These are phyloP conservation scores for Nesoenas mayeri DNA, from an alignment of 2,113 vertebrate species.

Conservation along the genomic window DNA sequence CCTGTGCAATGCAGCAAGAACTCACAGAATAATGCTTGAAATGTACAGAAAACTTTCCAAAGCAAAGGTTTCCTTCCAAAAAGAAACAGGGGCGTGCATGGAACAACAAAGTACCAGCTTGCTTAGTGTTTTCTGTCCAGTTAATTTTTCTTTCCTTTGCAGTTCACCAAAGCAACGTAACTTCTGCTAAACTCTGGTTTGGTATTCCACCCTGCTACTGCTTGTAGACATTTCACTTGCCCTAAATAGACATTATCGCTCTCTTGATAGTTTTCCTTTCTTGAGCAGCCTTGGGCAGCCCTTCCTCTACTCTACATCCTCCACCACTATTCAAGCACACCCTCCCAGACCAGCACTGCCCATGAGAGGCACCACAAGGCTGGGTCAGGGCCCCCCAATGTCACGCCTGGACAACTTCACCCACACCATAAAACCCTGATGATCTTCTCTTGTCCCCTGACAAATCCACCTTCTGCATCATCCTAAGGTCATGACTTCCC, in stretches of 20 bases:
- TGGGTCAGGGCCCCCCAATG: accelerated
- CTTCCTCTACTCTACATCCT: not conserved
- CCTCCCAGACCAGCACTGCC: not conserved
- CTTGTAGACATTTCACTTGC: accelerated
- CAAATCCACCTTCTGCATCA: not conserved
- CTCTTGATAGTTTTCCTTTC: not conserved
- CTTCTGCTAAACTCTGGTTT: not conserved
- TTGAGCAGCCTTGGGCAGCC: not conserved
- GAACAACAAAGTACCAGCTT: not conserved
- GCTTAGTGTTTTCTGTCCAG: not conserved
- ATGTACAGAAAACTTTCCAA: not conserved
- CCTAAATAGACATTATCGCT: not conserved
- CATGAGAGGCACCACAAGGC: accelerated
- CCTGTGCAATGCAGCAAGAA: accelerated
- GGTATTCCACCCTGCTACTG: not conserved
- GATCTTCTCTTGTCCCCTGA: not conserved
- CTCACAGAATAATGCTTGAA: not conserved
- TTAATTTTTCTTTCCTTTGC: not conserved
- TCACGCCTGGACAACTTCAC: not conserved
- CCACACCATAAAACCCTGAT: not conserved
- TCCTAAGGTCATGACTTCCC: not conserved
- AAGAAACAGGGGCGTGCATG: not conserved
- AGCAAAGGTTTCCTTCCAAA: not conserved
- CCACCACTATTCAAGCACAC: accelerated
- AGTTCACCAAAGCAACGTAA: accelerated